Percentiles rank a stretch among this genome's conserved stretches.
Conservation (phyloP, 2,888 invertebrate species). For the Xestia sexstrigata region DNA sequence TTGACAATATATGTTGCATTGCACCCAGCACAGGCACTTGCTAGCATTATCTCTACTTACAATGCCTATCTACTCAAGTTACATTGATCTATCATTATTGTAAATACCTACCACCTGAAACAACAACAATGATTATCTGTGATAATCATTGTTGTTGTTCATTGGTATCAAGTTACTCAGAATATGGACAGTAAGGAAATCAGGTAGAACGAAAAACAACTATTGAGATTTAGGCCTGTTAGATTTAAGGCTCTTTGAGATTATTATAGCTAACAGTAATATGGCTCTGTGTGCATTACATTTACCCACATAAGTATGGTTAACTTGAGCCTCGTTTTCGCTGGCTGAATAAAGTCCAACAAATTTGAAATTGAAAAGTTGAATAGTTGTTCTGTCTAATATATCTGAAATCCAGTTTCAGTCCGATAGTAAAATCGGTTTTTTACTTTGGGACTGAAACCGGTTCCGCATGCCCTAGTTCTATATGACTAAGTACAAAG, state of each 20-base stretch:
- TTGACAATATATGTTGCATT: constrained; percentile 52
- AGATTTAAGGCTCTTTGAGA: background rate
- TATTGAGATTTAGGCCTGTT: background rate
- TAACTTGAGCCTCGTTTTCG: background rate
- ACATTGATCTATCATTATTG: constrained; percentile 28
- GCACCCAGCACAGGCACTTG: constrained; percentile 60
- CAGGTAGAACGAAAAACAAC: background rate
- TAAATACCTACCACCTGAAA: constrained; percentile 8
- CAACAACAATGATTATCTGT: background rate
- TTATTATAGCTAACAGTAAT: background rate
- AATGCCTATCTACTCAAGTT: constrained; percentile 1
- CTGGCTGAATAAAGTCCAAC: background rate
- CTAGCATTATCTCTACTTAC: constrained; percentile 35
- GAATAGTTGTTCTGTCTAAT: background rate
- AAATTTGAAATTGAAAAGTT: background rate
- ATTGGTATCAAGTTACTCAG: background rate
- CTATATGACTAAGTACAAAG: background rate
- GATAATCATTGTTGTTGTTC: too few species aligned
- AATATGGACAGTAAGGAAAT: background rate
- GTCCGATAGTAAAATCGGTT: too few species aligned
- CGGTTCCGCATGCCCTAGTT: too few species aligned
- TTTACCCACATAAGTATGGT: background rate
- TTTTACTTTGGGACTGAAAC: too few species aligned
- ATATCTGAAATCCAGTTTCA: too few species aligned
- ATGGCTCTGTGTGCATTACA: background rate